phyloP scores from a whole-genome alignment of 2,113 vertebrate species.

The Penelope pileata region DNA sequence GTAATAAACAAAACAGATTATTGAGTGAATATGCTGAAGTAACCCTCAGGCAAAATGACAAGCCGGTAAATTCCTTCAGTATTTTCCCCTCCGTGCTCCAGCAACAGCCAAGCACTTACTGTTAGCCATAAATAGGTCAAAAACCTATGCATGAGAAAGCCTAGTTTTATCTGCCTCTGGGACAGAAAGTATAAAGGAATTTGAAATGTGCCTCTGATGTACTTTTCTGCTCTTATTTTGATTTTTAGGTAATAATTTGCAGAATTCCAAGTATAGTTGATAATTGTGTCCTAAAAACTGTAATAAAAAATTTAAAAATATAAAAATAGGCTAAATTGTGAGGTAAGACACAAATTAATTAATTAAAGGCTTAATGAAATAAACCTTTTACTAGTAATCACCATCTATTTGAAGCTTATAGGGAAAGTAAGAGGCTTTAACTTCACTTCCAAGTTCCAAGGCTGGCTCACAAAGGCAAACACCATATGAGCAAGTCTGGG shows the following conservation, averaged over 20 bases:
- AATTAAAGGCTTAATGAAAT: background rate
- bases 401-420: background rate
- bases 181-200: background rate
- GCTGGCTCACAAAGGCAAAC: background rate
- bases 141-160: background rate
- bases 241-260: background rate
- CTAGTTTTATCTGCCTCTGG: background rate
- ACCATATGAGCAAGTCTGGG: background rate
- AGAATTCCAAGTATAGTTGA: background rate
- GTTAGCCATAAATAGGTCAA: background rate
- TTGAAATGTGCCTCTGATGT: background rate
- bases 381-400: background rate
- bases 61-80: background rate
- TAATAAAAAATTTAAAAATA: background rate
- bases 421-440: background rate
- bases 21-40: background rate
- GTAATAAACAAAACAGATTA: conserved; percentile 48
- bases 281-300: background rate
- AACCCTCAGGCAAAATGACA: conserved; percentile 18
- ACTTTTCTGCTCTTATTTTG: background rate
- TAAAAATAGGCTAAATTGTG: background rate
- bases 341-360: background rate
- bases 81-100: background rate
- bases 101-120: background rate
- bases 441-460: background rate